These are phyloP conservation scores for Villa cingulata DNA, from an alignment of 2,888 invertebrate species.

Conservation along the genomic window DNA sequence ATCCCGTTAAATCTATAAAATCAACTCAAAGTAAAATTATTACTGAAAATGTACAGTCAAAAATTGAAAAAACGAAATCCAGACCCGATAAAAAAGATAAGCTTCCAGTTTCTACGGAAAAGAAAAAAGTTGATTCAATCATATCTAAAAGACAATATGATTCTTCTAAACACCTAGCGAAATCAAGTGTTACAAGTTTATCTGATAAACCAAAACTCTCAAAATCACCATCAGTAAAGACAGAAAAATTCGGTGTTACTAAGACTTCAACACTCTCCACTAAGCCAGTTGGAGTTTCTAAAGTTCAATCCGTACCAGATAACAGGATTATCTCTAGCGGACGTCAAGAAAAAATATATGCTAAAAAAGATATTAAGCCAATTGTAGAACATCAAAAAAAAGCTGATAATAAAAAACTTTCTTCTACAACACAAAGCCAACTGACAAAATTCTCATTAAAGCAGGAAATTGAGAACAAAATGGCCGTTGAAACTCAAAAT, in stretches of 20 bases:
- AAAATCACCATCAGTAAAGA: not conserved
- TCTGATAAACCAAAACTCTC: not conserved
- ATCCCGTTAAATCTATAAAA: not conserved
- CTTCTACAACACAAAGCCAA: not conserved
- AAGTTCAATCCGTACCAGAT: conserved; percentile 8
- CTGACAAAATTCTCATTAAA: not conserved
- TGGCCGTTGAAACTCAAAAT: not conserved
- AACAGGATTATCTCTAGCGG: too few relatives aligned
- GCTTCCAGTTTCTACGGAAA: too few relatives aligned
- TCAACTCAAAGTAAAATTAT: not conserved
- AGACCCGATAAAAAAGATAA: too few relatives aligned
- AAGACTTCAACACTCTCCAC: not conserved
- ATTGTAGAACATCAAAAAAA: not conserved
- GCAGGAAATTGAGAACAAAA: conserved; percentile 5
- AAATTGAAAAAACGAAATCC: not conserved
- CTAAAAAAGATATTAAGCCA: too few relatives aligned
- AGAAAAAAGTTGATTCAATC: too few relatives aligned
- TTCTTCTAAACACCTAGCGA: too few relatives aligned
- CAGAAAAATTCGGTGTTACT: not conserved
- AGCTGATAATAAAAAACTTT: not conserved
- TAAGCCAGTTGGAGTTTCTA: conserved; percentile 6
- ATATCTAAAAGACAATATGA: too few relatives aligned
- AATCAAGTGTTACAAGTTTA: not conserved
- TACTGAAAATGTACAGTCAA: not conserved
- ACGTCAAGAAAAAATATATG: not conserved